Base-by-base conservation (phyloP, 2,797 vertebrate species). In the Danio albolineatus region DNA sequence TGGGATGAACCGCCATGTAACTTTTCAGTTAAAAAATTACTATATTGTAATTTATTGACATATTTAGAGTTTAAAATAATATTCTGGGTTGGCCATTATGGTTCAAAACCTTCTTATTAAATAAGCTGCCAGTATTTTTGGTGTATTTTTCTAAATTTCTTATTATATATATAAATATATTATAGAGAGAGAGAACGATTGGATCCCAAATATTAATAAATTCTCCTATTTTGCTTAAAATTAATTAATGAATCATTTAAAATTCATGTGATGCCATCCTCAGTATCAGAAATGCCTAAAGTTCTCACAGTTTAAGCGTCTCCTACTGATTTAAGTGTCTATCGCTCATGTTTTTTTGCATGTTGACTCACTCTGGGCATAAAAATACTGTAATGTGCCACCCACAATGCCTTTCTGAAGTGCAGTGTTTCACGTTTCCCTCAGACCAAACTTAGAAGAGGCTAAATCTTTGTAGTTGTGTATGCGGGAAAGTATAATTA, bases 401-500 rank as follows among this genome's bases (percentile, higher is more conserved):
- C 84, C 79, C 79, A 82, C 79, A 80, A 70, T 1, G 38, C 53
- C 53, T 83, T 67, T 78, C 64, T 60, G 67, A 73, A 82, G 82
- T 66, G 53, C 59, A 80, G 36, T 73, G 70, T 80, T 85, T 82
- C 77, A 75, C 62, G 10, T 84, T 84, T 86, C 76, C 71, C 72
- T 66, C 39, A 54, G 57, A 46, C 73, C 64, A 78, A 72, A 76
- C 38, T 57, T 59, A 57, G 46, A 72, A 65, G 44, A 16, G 54
- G 28, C 66, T 43, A 67, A 49, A 69, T 69, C 44, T 76, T 77
- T 36, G 21, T 60, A 76, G 59, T 77, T 19, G 66, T 82, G 60
- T 70, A 41, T 21, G 62, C 61, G 76, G 39, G 48, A 72, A 56
- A 64, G 56, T 48, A 49, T 72, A 62, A 64, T 72, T 71, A 49